Evolutionary conservation across 2,113 vertebrate genomes (phyloP).

Genomic region (Sclerurus mexicanus): DNA sequence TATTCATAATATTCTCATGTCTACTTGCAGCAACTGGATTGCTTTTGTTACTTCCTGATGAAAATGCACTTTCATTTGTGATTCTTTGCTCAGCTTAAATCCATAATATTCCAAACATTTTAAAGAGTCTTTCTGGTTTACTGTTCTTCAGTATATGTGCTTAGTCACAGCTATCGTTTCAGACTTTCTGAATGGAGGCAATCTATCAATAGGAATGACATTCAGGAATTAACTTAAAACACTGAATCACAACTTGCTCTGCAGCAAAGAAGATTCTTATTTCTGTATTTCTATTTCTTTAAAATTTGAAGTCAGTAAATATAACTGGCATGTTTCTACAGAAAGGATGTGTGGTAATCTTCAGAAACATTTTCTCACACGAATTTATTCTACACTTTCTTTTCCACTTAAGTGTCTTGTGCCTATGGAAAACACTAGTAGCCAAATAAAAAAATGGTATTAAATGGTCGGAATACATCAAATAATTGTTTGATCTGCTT

Average conservation of each 20-base stretch:
- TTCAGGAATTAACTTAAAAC: not conserved
- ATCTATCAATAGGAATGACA: not conserved
- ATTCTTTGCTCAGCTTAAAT: not conserved
- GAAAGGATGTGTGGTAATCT: not conserved
- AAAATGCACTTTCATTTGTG: not conserved
- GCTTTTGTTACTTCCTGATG: not conserved
- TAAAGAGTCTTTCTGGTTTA: not conserved
- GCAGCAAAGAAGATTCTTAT: not conserved
- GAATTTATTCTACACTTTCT: not conserved
- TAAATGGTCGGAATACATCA: not conserved
- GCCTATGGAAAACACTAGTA: not conserved
- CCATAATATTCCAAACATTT: not conserved
- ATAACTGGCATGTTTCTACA: not conserved
- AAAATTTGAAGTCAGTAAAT: not conserved
- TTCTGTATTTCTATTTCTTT: not conserved
- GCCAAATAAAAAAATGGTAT: not conserved
- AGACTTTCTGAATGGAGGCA: not conserved
- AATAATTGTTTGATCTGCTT: not conserved
- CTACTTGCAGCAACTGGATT: not conserved
- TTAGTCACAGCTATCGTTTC: not conserved
- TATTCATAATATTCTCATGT: not conserved
- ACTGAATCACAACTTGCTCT: not conserved
- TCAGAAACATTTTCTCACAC: not conserved
- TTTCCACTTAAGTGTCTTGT: not conserved
- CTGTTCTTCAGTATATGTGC: rapidly evolving